A percentile compares a stretch with the other conserved stretches of the same genome.
Evolutionary conservation across 2,797 vertebrate species (phyloP).

Genomic region (Oreochromis mossambicus): DNA sequence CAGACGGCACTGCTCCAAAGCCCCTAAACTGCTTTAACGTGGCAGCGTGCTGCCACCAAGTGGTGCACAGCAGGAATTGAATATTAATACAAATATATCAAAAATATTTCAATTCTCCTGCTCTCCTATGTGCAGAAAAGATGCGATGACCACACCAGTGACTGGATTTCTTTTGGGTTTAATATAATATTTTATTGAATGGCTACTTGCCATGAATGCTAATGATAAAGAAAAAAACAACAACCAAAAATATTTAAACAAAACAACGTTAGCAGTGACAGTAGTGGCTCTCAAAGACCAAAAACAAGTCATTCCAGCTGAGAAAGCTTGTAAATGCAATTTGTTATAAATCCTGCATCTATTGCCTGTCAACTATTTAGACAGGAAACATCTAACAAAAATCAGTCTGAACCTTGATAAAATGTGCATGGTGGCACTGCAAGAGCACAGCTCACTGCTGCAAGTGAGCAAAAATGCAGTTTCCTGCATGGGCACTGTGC

Average conservation of each 20-base stretch:
- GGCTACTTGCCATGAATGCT: not conserved
- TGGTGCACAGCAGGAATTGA: slow-evolving; percentile 29
- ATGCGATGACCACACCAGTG: not conserved
- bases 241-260: not conserved
- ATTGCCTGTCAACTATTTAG: not conserved
- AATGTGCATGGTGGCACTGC: not conserved
- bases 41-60: slow-evolving; percentile 55
- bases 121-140: not conserved
- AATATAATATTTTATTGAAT: not conserved
- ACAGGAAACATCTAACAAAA: not conserved
- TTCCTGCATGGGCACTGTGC: not conserved
- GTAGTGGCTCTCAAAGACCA: not conserved
- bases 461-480: not conserved
- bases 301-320: not conserved
- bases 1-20: not conserved
- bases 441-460: not conserved
- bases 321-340: not conserved
- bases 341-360: not conserved
- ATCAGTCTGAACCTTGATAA: not conserved
- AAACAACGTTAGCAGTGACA: not conserved
- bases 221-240: not conserved
- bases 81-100: not conserved
- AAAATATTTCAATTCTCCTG: not conserved
- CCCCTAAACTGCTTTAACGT: not conserved
- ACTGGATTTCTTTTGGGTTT: not conserved